A percentile compares a stretch with the other conserved stretches of the same genome.
Evolutionary conservation across 2,888 invertebrate species (phyloP).

Genomic region (Ceriagrion tenellum): DNA sequence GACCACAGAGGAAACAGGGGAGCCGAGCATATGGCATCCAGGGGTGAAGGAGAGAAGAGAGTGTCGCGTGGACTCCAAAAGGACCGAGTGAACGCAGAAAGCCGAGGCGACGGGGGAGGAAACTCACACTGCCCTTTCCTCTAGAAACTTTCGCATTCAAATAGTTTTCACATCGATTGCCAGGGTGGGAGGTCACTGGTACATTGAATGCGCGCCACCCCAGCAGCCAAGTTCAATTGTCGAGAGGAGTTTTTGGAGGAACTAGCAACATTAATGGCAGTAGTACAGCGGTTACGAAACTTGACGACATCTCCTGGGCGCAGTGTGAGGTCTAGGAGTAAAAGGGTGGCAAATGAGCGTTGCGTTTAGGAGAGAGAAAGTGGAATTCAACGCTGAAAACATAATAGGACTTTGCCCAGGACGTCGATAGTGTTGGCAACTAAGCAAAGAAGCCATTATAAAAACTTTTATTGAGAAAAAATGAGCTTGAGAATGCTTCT

Average conservation of each 20-base stretch:
- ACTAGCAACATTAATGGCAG: no score
- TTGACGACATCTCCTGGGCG: background rate
- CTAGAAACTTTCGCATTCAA: background rate
- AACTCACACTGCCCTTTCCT: background rate
- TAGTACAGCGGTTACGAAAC: no score
- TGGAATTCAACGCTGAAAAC: no score
- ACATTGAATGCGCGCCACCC: no score
- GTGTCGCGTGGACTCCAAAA: background rate
- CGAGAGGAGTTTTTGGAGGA: background rate
- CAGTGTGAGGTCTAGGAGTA: background rate
- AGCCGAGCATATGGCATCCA: no score
- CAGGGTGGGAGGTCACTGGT: background rate
- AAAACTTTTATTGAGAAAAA: no score
- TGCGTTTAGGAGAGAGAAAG: no score
- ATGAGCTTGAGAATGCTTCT: no score
- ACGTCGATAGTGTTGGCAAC: no score
- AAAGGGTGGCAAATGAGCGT: background rate
- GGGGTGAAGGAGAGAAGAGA: background rate
- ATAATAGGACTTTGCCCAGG: no score
- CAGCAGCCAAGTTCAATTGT: background rate
- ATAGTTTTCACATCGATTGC: background rate
- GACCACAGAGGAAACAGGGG: no score
- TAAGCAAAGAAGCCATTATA: no score
- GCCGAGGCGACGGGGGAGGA: background rate
- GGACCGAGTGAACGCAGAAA: background rate